Conservation (phyloP, 2,888 invertebrate genomes). For the Oscheius sp. region DNA sequence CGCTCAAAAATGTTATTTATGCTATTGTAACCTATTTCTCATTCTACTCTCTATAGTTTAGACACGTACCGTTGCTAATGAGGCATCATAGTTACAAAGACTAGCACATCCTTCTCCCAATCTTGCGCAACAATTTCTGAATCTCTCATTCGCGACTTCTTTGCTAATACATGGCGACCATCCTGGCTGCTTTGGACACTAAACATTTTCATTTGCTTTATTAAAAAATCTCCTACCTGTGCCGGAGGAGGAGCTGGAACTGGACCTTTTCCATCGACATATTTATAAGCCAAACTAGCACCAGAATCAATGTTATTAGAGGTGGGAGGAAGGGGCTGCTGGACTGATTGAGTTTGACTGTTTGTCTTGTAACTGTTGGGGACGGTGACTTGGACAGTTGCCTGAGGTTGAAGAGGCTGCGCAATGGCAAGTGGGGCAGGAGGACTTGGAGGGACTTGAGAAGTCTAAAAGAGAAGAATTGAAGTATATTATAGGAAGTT, state of each 20-base stretch:
- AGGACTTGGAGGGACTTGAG: constrained; percentile 17
- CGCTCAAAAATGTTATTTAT: not conserved
- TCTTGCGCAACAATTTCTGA: constrained; percentile 65
- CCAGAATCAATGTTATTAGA: constrained; percentile 21
- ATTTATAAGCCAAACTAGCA: not conserved
- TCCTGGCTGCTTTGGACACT: constrained; percentile 67
- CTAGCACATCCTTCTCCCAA: constrained; percentile 67
- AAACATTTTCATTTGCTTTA: not conserved
- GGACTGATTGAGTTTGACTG: constrained; percentile 15
- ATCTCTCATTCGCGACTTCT: constrained; percentile 63
- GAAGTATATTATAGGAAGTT: too few relatives aligned
- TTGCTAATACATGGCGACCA: constrained; percentile 69
- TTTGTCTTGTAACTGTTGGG: not conserved
- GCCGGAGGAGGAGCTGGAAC: constrained; percentile 33
- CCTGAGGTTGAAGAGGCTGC: not conserved
- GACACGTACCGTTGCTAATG: constrained; percentile 60
- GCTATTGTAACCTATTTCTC: too few relatives aligned
- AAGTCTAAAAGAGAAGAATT: constrained; percentile 1
- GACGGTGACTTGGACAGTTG: not conserved
- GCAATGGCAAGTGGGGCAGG: constrained; percentile 3
- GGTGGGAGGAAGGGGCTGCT: constrained; percentile 36
- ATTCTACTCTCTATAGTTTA: not conserved
- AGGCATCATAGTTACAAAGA: constrained; percentile 68
- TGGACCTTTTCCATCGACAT: constrained; percentile 26
- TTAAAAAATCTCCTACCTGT: constrained; percentile 12